Evolutionary conservation across 2,113 vertebrate genomes (phyloP).

Genomic region (Labrus mixtus): DNA sequence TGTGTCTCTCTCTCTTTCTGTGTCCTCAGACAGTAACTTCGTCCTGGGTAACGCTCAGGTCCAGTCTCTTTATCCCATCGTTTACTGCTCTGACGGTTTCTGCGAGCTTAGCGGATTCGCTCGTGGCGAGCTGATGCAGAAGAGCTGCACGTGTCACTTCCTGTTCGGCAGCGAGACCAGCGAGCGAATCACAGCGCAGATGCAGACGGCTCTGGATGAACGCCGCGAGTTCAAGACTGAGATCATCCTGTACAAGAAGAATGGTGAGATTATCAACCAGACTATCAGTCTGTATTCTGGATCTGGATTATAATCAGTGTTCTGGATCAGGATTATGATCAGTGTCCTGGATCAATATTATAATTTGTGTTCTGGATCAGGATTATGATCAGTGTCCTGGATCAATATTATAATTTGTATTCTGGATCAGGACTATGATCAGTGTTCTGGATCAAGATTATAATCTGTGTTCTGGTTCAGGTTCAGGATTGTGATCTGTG

Average conservation of each 20-base stretch:
- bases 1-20: background rate
- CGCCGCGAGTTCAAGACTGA: constrained; percentile 87
- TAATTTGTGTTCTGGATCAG: too few species aligned
- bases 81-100: constrained; percentile 89
- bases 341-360: background rate
- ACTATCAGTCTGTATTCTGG: too few species aligned
- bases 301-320: background rate
- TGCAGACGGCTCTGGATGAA: constrained; percentile 86
- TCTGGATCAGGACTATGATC: too few species aligned
- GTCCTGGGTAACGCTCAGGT: constrained; percentile 88
- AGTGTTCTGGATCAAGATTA: too few species aligned
- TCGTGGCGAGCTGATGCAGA: constrained; percentile 87
- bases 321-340: background rate
- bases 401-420: too few species aligned
- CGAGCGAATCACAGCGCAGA: constrained; percentile 80
- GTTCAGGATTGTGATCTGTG: background rate
- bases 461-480: too few species aligned
- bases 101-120: constrained; percentile 87
- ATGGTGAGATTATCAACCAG: constrained; percentile 70
- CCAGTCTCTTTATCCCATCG: constrained; percentile 85
- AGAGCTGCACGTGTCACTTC: constrained; percentile 86
- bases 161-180: constrained; percentile 86
- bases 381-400: background rate
- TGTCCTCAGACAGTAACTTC: constrained; percentile 86
- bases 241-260: constrained; percentile 86